phyloP scores from a whole-genome alignment of 2,888 invertebrate genomes.

The Odontothrips loti region DNA sequence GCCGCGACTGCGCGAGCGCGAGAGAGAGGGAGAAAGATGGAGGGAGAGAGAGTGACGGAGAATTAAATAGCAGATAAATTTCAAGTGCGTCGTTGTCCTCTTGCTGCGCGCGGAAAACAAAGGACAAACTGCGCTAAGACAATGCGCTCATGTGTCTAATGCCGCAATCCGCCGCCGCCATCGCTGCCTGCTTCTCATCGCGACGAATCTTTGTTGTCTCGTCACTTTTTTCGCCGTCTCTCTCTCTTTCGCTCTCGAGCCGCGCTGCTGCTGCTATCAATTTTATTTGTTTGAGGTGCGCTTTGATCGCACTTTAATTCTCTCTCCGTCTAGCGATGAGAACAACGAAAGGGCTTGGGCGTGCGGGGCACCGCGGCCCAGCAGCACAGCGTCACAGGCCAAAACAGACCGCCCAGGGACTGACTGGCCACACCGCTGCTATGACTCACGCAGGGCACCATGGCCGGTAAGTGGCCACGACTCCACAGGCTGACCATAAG shows the following conservation, averaged over 20 bases:
- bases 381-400: background rate
- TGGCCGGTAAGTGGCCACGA: no score
- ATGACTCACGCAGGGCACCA: background rate
- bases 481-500: no score
- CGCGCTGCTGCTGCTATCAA: conserved; percentile 2
- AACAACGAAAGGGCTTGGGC: no score
- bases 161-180: background rate
- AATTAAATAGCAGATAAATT: conserved; percentile 25
- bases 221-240: background rate
- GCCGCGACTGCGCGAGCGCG: background rate
- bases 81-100: conserved; percentile 4
- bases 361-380: background rate
- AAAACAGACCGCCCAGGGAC: conserved; percentile 6
- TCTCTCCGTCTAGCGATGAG: background rate
- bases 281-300: conserved; percentile 26
- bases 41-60: background rate
- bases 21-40: background rate
- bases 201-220: background rate
- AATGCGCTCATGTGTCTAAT: conserved; percentile 20
- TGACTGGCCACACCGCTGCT: background rate
- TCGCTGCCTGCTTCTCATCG: background rate
- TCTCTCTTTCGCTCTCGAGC: background rate
- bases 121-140: background rate
- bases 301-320: conserved; percentile 14
- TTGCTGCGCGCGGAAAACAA: background rate